These are phyloP conservation scores for Calliphora vomitoria DNA, from an alignment of 2,888 invertebrate species.

Conservation along the genomic window DNA sequence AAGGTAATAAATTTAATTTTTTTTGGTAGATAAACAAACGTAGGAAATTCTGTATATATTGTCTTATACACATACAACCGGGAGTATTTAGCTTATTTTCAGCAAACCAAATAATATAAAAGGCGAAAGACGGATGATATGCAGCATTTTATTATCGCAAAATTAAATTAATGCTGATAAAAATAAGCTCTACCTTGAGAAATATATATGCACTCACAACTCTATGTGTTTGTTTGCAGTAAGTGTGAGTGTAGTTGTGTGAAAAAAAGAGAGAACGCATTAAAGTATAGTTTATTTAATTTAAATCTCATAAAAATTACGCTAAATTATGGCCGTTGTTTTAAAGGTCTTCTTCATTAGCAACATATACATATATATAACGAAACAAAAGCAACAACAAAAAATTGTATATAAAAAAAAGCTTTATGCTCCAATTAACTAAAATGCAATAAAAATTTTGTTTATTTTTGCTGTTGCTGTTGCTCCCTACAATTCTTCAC, in stretches of 20 bases:
- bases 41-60: background rate
- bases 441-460: slow-evolving; percentile 69
- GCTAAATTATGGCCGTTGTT: slow-evolving; percentile 16
- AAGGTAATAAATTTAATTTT: slow-evolving; percentile 33
- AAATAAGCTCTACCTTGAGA: background rate
- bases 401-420: slow-evolving; percentile 48
- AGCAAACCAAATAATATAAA: background rate
- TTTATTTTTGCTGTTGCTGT: slow-evolving; percentile 32
- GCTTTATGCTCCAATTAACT: slow-evolving; percentile 73
- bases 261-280: background rate
- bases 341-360: slow-evolving; percentile 63
- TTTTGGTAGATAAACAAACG: slow-evolving; percentile 1
- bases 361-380: slow-evolving; percentile 16
- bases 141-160: background rate
- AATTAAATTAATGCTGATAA: slow-evolving; percentile 35
- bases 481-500: slow-evolving; percentile 36
- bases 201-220: background rate
- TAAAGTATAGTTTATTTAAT: background rate
- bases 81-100: background rate
- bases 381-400: slow-evolving; percentile 23
- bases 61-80: background rate
- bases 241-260: too few relatives aligned
- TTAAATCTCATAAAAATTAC: slow-evolving; percentile 3
- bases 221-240: too few relatives aligned
- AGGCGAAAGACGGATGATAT: slow-evolving; percentile 4